Conservation (phyloP, 2,797 vertebrate species). For the Antrozous pallidus region DNA sequence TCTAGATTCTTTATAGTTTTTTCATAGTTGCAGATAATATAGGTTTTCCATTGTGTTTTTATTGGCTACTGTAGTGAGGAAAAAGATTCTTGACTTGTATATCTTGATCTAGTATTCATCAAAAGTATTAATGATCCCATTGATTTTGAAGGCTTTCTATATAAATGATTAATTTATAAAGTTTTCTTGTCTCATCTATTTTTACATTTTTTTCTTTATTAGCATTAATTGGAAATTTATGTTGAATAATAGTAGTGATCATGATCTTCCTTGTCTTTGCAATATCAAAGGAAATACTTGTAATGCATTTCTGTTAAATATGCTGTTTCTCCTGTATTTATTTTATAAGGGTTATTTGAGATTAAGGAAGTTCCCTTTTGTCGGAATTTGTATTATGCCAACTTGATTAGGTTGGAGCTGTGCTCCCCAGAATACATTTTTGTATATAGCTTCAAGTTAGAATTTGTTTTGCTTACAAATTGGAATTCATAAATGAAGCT, state of each 20-base stretch:
- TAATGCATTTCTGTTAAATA: background rate
- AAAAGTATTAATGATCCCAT: background rate
- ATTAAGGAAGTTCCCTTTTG: background rate
- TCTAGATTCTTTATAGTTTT: background rate
- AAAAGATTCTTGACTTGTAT: background rate
- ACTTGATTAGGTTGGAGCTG: background rate
- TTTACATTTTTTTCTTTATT: background rate
- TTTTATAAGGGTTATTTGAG: background rate
- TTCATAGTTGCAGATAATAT: background rate
- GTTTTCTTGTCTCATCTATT: background rate
- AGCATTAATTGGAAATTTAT: background rate
- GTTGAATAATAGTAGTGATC: background rate
- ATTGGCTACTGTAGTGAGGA: background rate
- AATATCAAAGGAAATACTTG: background rate
- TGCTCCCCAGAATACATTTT: background rate
- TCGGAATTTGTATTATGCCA: background rate
- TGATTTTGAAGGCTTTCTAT: background rate
- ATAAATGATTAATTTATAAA: background rate
- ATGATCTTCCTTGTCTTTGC: background rate
- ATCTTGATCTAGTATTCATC: background rate
- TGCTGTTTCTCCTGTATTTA: background rate
- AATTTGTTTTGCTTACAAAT: background rate
- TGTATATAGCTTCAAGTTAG: background rate
- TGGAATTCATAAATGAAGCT: background rate
- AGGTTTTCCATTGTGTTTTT: background rate